Base-by-base conservation (phyloP, 2,888 invertebrate genomes). In the Sarcophaga variegata region DNA sequence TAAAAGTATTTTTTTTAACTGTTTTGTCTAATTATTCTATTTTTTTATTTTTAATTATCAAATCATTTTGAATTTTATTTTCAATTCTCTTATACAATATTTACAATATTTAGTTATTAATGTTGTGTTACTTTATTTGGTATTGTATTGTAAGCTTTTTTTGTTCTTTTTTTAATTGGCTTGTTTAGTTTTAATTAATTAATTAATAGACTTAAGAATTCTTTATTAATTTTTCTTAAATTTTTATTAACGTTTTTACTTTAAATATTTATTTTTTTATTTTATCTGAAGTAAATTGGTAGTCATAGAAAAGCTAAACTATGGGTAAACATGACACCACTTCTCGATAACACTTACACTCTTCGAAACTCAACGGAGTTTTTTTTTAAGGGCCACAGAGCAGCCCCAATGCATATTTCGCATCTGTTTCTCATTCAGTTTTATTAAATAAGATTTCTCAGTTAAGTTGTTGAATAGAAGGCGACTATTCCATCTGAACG, bases 1-100 rank as follows among this genome's bases (percentile, higher is more conserved):
- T 89, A 88, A 88, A 88, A 74, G 88, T 71, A 70, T 59, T 79
- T 82, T 85, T 45, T 85, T 83, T 82, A 59, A 49, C 47, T 84
- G 87, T 88, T 83, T 75, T 76, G 25, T 79, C 83, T 89, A 78
- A 81, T 83, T 62, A 45, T 72, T 67, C 37, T 54, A 62, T 60
- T 83, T 70, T 83, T 62, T 69, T 78, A 37, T 81, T 49, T 79
- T 66, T 54, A 14, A 17, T 17, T 17, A 17, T 12, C 5, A 54
- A 14, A 14, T 54, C 5, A 54, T 54, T 14, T 54, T 17, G 54
- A 14, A 54, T 54, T 54, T 54, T 54, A 37, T 37, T 8, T 37
- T 10, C 10, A 10, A 37, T 37, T 37, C 37, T 37, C 10, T 37
- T 74, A 64, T 71, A 17, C n/a, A 59, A 49, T 60, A 37, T 77